Evolutionary conservation across 2,888 invertebrate genomes (phyloP).

Genomic region (Lamellibrachia columna): DNA sequence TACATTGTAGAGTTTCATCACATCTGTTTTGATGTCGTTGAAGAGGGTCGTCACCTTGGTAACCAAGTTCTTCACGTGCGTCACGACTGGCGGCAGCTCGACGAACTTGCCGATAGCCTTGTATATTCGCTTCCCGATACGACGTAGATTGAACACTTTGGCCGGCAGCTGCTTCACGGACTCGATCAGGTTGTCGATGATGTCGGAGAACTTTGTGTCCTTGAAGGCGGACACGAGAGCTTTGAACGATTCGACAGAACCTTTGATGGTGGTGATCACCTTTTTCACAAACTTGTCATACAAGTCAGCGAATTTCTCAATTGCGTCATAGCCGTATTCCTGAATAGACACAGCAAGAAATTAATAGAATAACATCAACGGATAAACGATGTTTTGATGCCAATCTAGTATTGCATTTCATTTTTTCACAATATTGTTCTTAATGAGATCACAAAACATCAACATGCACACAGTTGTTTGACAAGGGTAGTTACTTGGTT

Average conservation of each 20-base stretch:
- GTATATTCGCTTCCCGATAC: not conserved
- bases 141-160: conserved; percentile 13
- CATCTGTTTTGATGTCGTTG: conserved; percentile 46
- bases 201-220: not conserved
- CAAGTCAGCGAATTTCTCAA: not conserved
- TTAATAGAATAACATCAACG: not conserved
- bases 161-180: conserved; percentile 19
- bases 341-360: not conserved
- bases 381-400: not conserved
- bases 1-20: conserved; percentile 50
- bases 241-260: not conserved
- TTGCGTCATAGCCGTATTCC: not conserved
- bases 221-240: not conserved
- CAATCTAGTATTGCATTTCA: not conserved
- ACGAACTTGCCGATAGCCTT: not conserved
- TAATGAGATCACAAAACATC: too few relatives aligned
- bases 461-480: too few relatives aligned
- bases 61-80: conserved; percentile 22
- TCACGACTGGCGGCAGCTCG: conserved; percentile 17
- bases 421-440: too few relatives aligned
- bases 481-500: too few relatives aligned
- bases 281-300: not conserved
- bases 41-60: conserved; percentile 42
- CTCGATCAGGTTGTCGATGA: not conserved
- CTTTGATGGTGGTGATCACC: not conserved